Evolutionary conservation across 2,113 vertebrate genomes (phyloP).

Genomic region (Lophotis ruficrista): DNA sequence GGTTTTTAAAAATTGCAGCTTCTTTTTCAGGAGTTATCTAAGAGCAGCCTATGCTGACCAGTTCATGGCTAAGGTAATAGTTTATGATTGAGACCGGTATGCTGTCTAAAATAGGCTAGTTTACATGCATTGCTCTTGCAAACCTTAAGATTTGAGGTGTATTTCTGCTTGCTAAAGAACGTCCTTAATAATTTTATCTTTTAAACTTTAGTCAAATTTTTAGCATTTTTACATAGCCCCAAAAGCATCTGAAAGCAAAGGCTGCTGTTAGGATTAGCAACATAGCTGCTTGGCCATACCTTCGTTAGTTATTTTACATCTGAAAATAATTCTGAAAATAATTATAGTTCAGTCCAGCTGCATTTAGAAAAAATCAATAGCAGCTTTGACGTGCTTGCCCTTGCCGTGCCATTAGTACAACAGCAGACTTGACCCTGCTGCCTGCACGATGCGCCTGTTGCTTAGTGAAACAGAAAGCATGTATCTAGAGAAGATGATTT

Average conservation of each 20-base stretch:
- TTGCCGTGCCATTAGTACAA: neutral
- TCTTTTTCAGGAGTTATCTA: neutral
- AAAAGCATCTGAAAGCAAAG: neutral
- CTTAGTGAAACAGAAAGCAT: neutral
- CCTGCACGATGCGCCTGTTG: neutral
- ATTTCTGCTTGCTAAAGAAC: neutral
- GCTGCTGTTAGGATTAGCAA: neutral
- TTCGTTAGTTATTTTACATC: neutral
- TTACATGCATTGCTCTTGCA: neutral
- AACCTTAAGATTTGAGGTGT: neutral
- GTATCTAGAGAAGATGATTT: neutral
- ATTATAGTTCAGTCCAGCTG: neutral
- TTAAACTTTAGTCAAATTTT: neutral
- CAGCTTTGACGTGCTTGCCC: neutral
- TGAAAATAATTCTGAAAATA: neutral
- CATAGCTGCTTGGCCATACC: neutral
- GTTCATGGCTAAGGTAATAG: neutral
- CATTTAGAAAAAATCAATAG: conserved; percentile 27
- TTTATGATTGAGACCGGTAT: neutral
- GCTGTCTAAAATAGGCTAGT: neutral
- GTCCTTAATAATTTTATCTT: neutral
- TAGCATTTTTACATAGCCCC: neutral
- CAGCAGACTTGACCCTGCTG: neutral
- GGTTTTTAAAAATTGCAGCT: neutral
- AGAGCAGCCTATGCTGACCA: neutral